Percentiles rank a stretch among this genome's conserved stretches.
phyloP scores from a whole-genome alignment of 1,140 invertebrate species.

The Plutomurus gul region DNA sequence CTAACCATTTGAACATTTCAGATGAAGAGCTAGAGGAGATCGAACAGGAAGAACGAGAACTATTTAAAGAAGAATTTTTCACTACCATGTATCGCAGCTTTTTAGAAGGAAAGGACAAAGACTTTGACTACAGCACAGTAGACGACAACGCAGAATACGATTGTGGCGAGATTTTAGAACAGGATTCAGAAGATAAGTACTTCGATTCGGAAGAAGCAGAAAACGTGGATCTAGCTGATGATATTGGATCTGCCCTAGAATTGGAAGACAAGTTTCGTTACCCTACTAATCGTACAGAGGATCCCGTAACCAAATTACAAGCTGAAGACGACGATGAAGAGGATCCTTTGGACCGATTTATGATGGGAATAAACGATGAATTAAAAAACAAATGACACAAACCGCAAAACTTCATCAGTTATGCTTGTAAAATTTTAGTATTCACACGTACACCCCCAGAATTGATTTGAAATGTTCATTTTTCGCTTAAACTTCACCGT shows the following conservation, averaged over 20 bases:
- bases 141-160: constrained; percentile 81
- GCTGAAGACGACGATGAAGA: constrained; percentile 57
- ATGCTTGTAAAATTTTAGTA: not conserved
- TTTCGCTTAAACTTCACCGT: too few relatives aligned
- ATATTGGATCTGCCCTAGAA: not conserved
- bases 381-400: constrained; percentile 15
- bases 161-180: constrained; percentile 68
- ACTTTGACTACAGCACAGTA: constrained; percentile 80
- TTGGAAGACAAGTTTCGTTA: constrained; percentile 4
- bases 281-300: not conserved
- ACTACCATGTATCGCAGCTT: constrained; percentile 87
- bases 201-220: constrained; percentile 77
- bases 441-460: not conserved
- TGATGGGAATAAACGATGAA: constrained; percentile 63
- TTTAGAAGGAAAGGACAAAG: constrained; percentile 77
- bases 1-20: constrained; percentile 30
- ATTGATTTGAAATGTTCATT: not conserved
- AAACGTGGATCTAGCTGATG: constrained; percentile 27
- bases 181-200: constrained; percentile 86
- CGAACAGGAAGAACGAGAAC: constrained; percentile 58
- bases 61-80: constrained; percentile 81
- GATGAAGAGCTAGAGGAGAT: constrained; percentile 47
- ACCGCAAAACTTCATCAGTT: not conserved
- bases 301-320: not conserved
- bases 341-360: constrained; percentile 75